Percentiles rank a stretch among this genome's conserved stretches.
Conservation (phyloP, 2,113 vertebrate species). For the Jaculus jaculus region DNA sequence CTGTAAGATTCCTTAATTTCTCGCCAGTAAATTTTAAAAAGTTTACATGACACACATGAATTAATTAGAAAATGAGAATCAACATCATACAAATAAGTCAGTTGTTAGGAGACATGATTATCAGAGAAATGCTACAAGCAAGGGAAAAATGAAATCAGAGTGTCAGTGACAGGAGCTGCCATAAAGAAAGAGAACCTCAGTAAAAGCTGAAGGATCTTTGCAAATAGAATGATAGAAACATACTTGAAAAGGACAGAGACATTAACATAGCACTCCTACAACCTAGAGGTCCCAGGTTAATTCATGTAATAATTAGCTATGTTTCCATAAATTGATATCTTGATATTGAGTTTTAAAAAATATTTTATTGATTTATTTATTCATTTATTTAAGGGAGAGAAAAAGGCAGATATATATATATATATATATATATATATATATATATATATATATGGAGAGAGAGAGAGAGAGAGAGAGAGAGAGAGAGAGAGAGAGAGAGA, state of each 20-base stretch:
- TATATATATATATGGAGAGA: too few relatives aligned
- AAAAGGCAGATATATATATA: too few relatives aligned
- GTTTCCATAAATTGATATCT: neutral
- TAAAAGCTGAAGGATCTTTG: slow-evolving; percentile 21
- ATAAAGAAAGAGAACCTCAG: neutral
- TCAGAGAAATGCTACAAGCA: neutral
- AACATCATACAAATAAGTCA: neutral
- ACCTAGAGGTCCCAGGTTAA: neutral
- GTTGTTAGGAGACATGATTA: neutral
- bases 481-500: too few relatives aligned
- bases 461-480: too few relatives aligned
- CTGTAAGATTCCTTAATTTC: neutral
- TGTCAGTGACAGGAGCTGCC: neutral
- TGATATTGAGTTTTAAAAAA: neutral
- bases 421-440: too few relatives aligned
- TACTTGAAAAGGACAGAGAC: neutral
- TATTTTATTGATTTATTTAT: too few relatives aligned
- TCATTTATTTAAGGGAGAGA: too few relatives aligned
- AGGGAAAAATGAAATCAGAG: neutral
- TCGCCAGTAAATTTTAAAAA: neutral
- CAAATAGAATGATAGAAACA: neutral
- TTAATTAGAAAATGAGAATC: neutral
- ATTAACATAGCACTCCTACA: neutral
- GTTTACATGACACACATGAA: neutral
- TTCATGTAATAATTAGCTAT: neutral